Evolutionary conservation across 1,140 invertebrate genomes (phyloP).

Genomic region (Trichonephila clavata): DNA sequence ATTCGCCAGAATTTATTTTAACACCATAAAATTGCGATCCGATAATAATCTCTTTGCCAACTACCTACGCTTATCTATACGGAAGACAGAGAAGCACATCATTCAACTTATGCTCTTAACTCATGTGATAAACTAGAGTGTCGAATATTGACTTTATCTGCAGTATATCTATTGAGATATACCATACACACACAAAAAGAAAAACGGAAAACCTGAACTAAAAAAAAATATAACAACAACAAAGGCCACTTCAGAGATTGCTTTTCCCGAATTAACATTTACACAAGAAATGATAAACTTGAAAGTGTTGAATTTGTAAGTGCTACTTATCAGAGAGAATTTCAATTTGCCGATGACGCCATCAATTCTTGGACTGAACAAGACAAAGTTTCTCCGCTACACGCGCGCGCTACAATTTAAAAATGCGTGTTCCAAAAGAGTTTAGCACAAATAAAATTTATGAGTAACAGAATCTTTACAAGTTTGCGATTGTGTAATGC

Average conservation of each 20-base stretch:
- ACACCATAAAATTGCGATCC: neutral
- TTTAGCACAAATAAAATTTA: neutral
- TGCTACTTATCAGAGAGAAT: slow-evolving; percentile 52
- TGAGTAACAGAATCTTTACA: no score
- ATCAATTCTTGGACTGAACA: slow-evolving; percentile 1
- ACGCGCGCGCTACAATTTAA: neutral
- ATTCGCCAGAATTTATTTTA: neutral
- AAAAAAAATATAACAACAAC: neutral
- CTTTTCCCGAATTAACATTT: slow-evolving; percentile 34
- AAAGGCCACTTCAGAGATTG: slow-evolving; percentile 39
- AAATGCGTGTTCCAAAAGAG: neutral
- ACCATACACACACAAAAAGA: neutral
- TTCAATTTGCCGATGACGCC: slow-evolving; percentile 10
- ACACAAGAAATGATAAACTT: slow-evolving; percentile 43
- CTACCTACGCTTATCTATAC: neutral
- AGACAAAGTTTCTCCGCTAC: neutral
- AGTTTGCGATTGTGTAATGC: no score
- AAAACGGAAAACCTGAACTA: neutral
- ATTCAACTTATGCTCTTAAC: neutral
- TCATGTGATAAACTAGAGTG: neutral
- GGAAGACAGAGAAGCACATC: neutral
- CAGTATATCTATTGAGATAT: neutral
- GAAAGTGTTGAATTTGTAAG: slow-evolving; percentile 36
- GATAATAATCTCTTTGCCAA: neutral
- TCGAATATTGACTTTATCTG: slow-evolving; percentile 31